phyloP scores from a whole-genome alignment of 92 coral and sea anemone species.

The Meandrina meandrites region DNA sequence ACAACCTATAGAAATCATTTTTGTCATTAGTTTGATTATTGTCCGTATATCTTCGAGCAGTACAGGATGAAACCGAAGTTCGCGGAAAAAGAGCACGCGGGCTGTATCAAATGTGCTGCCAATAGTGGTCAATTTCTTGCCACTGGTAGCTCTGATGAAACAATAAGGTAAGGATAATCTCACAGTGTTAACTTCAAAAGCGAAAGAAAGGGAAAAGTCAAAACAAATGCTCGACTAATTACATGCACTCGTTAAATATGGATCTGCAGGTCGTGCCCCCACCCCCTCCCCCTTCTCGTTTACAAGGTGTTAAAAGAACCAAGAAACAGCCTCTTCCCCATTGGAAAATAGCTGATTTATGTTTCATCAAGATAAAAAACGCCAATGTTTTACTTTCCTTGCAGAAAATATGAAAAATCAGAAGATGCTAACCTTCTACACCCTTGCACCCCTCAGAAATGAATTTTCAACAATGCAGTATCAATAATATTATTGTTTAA shows the following conservation, averaged over 20 bases:
- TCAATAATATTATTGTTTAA: no score
- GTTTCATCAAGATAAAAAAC: background rate
- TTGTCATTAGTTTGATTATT: background rate
- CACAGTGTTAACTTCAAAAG: background rate
- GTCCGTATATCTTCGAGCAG: slow-evolving; percentile 50
- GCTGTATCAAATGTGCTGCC: slow-evolving; percentile 89
- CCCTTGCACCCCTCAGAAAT: background rate
- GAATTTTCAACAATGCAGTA: no score
- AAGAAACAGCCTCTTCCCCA: background rate
- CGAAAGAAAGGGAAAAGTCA: background rate
- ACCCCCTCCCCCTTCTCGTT: background rate
- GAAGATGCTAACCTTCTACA: background rate
- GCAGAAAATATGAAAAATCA: no score
- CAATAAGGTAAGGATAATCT: slow-evolving; percentile 67
- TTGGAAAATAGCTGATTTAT: background rate
- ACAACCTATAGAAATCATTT: no score
- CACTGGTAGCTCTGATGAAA: slow-evolving; percentile 94
- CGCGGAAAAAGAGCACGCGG: slow-evolving; percentile 88
- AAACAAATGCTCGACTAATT: no score
- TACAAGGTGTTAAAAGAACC: background rate
- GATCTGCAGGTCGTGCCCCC: no score
- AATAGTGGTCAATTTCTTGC: slow-evolving; percentile 69
- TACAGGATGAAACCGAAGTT: slow-evolving; percentile 88
- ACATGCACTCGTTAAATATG: no score
- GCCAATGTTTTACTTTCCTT: background rate